Base-by-base conservation (phyloP, 2,888 invertebrate species). In the Amphimallon solstitiale region DNA sequence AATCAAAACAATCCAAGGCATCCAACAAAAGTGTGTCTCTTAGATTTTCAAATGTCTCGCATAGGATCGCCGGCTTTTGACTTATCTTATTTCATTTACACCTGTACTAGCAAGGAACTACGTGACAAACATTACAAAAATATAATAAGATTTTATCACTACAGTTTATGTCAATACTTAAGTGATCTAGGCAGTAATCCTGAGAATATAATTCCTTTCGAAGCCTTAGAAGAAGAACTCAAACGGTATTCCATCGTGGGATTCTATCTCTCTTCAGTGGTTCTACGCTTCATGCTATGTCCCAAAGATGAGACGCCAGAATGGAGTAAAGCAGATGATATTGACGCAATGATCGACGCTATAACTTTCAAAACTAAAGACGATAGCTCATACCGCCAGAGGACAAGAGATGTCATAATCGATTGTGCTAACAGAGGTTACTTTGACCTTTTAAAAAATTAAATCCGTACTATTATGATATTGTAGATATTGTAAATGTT, bases 11-110 rank as follows among this genome's bases (percentile, higher is more conserved):
- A 48, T n/a, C n/a, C 21, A 10, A 12, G 9, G 0, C 7, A 5
- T 1, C 29, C 48, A 23, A 48, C 48, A 1, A 21, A 48, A n/a
- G 29, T 23, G 7, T 54, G 54, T 15, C 15, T 54, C 7, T 10
- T 54, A 12, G 54, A 54, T 38, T 54, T 54, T 15, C 54, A 54
- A 35, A 3, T 54, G 6, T 12, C 37, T 2, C 17, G 54, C 9
- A n/a, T 54, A 3, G 54, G 54, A 1, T 38, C 35, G 9, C 54
- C 54, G 9, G 21, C 6, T 19, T 38, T 54, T 5, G 54, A 54
- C n/a, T 10, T 54, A 7, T 12, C 37, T 12, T 54, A 54, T 21
- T 54, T 54, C 12, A 38, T 54, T 12, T 54, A 35, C 34, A 34
- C 35, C n/a, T 37, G 37, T 15, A 38, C 54, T 2, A 29, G 17